Base-by-base conservation (phyloP, 2,797 vertebrate genomes). In the Avahi laniger region DNA sequence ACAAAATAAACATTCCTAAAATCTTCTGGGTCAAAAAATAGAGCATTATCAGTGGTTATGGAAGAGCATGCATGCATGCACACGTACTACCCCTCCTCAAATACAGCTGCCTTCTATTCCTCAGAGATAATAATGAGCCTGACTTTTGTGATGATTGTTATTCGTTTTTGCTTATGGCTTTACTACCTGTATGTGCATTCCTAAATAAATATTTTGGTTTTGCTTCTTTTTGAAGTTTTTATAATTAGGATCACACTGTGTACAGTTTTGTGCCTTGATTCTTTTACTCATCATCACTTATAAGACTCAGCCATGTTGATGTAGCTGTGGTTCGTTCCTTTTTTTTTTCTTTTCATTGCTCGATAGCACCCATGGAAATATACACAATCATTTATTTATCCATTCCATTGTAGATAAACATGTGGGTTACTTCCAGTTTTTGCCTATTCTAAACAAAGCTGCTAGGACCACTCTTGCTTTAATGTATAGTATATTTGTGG, bases 1-100 rank as follows among this genome's bases (percentile, higher is more conserved):
- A 28, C 33, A 90, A 92, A 86, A 75, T 67, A 91, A 96, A 89
- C 35, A 92, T 92, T 94, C 63, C 52, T 81, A 43, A 90, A 86
- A 35, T 73, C 41, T 52, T 70, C 14, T 11, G 20, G 17, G 50
- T 90, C 26, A 82, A 78, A 93, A 76, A 54, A 41, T 10, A 41
- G 30, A 70, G 22, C 1, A 4, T 65, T 85, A 59, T 86, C 82
- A 89, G n/a, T 26, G 28, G 24, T 22, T 35, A 46, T 35, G 11
- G 46, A 82, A 69, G 9, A 5, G 33, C 5, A 4, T 59, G 20
- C 3, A 18, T 11, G 38, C 10, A 5, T 7, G 22, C 43, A 73
- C 2, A 30, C 54, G 26, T 4, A 33, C 3, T 10, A 2, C 30
- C 54, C 50, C 35, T 38, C 24, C 20, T 90, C 48, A 26, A 35